These are phyloP conservation scores for Rhorus exstirpatorius DNA, from an alignment of 2,888 invertebrate species.

Conservation along the genomic window DNA sequence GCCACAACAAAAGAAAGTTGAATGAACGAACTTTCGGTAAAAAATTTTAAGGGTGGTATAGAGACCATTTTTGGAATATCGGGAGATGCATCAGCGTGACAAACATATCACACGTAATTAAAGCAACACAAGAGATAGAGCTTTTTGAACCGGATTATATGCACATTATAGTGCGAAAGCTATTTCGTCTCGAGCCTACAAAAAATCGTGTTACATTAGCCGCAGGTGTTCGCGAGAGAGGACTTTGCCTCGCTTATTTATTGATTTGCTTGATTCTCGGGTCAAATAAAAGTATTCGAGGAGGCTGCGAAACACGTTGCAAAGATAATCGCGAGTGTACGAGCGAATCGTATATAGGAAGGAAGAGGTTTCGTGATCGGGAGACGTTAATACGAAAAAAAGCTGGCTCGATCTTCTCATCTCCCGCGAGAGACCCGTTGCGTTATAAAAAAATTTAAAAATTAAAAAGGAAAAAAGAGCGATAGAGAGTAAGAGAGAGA, in stretches of 20 bases:
- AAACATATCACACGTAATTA: no score
- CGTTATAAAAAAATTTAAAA: slow-evolving; percentile 25
- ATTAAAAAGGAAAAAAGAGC: slow-evolving; percentile 54
- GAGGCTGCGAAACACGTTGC: slow-evolving; percentile 68
- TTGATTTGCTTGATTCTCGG: slow-evolving; percentile 84
- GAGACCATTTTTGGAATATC: no score
- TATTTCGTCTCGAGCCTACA: no score
- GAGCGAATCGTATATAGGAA: slow-evolving; percentile 25
- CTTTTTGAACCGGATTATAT: no score
- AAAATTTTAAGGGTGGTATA: no score
- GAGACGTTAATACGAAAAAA: slow-evolving; percentile 82
- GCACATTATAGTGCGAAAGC: no score
- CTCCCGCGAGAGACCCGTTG: slow-evolving; percentile 34
- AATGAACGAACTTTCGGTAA: no score
- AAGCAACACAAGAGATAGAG: no score
- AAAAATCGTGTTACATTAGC: no score
- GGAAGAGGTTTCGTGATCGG: slow-evolving; percentile 84
- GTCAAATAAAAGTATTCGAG: slow-evolving; percentile 79
- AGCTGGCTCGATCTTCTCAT: slow-evolving; percentile 10
- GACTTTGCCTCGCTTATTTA: slow-evolving; percentile 81
- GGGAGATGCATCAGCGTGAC: no score
- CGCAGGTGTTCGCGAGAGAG: not conserved
- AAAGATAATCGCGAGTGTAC: not conserved
- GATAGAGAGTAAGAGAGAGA: slow-evolving; percentile 57
- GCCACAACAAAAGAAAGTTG: no score